These are phyloP conservation scores for Cathartes aura DNA, from an alignment of 2,113 vertebrate species.

Conservation along the genomic window DNA sequence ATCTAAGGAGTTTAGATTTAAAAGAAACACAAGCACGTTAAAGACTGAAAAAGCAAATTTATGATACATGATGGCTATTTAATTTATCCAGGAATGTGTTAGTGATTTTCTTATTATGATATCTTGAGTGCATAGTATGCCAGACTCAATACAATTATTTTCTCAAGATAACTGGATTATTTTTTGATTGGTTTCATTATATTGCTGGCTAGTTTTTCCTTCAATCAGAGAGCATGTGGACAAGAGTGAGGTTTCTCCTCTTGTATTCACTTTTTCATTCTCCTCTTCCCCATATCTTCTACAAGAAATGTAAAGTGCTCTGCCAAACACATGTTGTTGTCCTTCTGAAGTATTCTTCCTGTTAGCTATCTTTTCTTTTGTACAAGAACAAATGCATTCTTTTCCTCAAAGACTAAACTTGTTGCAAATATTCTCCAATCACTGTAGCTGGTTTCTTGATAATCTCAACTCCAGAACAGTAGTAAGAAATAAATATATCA, in stretches of 20 bases:
- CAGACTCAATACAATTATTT: background rate
- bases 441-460: background rate
- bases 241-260: background rate
- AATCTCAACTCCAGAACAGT: background rate
- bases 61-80: background rate
- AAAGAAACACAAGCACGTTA: background rate
- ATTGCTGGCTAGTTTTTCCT: background rate
- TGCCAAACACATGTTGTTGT: background rate
- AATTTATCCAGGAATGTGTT: background rate
- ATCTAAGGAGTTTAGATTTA: background rate
- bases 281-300: rapidly evolving
- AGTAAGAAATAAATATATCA: background rate
- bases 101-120: background rate
- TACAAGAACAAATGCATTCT: background rate
- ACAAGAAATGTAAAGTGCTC: background rate
- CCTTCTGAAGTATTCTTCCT: background rate
- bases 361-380: background rate
- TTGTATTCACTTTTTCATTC: background rate
- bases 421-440: background rate
- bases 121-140: background rate
- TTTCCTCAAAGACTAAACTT: background rate
- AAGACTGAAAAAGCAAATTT: background rate
- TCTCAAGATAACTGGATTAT: background rate
- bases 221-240: background rate
- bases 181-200: background rate